Evolutionary conservation across 2,113 vertebrate species (phyloP).

Genomic region (Varanus komodoensis): DNA sequence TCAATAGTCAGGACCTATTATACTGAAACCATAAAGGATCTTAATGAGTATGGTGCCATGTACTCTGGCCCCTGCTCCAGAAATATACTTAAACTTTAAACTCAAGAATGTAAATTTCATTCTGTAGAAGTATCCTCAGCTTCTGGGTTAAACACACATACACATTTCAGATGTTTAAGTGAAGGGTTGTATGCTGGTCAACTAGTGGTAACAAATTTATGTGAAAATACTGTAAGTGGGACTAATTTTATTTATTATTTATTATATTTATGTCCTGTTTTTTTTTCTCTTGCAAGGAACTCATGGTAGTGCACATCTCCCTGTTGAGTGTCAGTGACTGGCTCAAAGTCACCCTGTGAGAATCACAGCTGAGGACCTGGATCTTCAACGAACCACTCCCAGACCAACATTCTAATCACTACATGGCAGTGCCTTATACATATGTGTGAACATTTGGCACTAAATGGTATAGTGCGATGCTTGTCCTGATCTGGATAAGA

Average conservation of each 20-base stretch:
- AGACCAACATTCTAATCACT: no score
- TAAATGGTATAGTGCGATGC: not conserved
- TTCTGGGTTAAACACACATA: not conserved
- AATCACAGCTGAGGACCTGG: no score
- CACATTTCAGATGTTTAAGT: not conserved
- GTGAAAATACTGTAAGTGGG: not conserved
- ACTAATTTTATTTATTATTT: no score
- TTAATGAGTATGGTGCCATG: conserved; percentile 24
- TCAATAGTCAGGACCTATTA: conserved; percentile 43
- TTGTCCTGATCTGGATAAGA: not conserved
- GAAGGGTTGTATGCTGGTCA: no score
- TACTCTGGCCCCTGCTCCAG: conserved; percentile 34
- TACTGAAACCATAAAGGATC: conserved; percentile 37
- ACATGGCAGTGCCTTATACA: no score
- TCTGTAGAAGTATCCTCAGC: not conserved
- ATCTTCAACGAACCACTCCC: no score
- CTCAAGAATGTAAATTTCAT: not conserved
- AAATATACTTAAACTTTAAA: conserved; percentile 51
- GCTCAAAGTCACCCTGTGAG: no score
- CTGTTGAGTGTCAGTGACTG: no score
- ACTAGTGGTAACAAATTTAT: not conserved
- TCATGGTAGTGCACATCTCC: no score
- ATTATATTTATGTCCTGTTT: no score
- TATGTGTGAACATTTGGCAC: not conserved
- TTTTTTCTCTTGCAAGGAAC: no score